These are phyloP conservation scores for Clarias batrachus DNA, from an alignment of 2,113 vertebrate species.

Conservation along the genomic window DNA sequence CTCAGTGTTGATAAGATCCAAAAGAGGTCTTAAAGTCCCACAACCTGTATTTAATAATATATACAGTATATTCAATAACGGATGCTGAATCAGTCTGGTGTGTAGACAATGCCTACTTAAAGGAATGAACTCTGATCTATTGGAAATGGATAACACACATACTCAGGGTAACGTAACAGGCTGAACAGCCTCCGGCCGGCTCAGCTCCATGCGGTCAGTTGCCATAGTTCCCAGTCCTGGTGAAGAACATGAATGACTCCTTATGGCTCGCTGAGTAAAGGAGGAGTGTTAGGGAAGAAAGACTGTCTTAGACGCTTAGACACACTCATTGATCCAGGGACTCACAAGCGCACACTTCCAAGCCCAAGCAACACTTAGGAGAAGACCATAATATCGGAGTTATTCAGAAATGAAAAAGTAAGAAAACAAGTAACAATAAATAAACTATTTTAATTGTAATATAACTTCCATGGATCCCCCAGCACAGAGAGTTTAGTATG, in stretches of 20 bases:
- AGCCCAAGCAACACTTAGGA: background rate
- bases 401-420: background rate
- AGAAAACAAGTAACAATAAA: background rate
- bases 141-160: background rate
- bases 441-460: background rate
- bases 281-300: conserved; percentile 3
- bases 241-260: conserved; percentile 46
- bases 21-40: no score
- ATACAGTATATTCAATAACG: background rate
- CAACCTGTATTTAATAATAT: background rate
- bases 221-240: conserved; percentile 35
- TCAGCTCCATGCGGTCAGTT: conserved; percentile 53
- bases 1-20: no score
- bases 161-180: conserved; percentile 13
- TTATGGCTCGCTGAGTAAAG: background rate
- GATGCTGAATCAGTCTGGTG: background rate
- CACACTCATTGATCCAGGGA: background rate
- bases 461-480: background rate
- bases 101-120: background rate
- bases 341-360: background rate
- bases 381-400: background rate
- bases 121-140: conserved; percentile 20
- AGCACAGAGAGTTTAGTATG: background rate
- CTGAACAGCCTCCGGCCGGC: conserved; percentile 37
- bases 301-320: background rate